Evolutionary conservation across 2,797 vertebrate species (phyloP).

Genomic region (Mormyrops attenuatus): DNA sequence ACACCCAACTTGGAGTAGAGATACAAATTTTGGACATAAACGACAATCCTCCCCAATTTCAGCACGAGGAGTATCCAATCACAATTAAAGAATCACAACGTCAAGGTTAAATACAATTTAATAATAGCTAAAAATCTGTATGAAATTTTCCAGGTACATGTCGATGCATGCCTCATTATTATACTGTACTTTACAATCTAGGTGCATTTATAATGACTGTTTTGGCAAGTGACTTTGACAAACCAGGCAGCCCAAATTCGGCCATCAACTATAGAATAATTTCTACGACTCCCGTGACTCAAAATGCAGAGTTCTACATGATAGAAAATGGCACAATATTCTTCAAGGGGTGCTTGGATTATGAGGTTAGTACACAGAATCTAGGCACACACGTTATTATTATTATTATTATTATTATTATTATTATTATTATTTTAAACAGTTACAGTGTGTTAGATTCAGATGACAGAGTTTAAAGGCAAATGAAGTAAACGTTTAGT

Average conservation of each 20-base stretch:
- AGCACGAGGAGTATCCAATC: background rate
- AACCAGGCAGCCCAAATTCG: slow-evolving; percentile 9
- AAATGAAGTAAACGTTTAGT: background rate
- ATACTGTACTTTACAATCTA: slow-evolving; percentile 27
- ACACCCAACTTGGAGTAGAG: slow-evolving; percentile 50
- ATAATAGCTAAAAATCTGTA: background rate
- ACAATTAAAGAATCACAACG: slow-evolving; percentile 41
- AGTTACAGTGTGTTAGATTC: background rate
- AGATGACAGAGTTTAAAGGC: background rate
- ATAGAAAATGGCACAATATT: slow-evolving; percentile 36
- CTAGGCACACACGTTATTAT: background rate
- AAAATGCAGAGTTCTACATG: slow-evolving; percentile 52
- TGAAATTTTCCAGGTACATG: background rate
- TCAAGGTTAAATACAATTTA: slow-evolving; percentile 49
- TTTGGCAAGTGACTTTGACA: slow-evolving; percentile 46
- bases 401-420: background rate
- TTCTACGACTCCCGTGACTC: slow-evolving; percentile 42
- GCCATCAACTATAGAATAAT: slow-evolving; percentile 42
- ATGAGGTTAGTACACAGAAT: slow-evolving; percentile 46
- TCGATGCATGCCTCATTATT: background rate
- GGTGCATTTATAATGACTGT: slow-evolving; percentile 30
- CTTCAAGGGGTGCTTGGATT: slow-evolving; percentile 61
- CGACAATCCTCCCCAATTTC: slow-evolving; percentile 55
- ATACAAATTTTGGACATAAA: slow-evolving; percentile 55
- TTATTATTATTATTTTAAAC: background rate